Evolutionary conservation across 2,113 vertebrate genomes (phyloP).

Genomic region (Xenus cinereus): DNA sequence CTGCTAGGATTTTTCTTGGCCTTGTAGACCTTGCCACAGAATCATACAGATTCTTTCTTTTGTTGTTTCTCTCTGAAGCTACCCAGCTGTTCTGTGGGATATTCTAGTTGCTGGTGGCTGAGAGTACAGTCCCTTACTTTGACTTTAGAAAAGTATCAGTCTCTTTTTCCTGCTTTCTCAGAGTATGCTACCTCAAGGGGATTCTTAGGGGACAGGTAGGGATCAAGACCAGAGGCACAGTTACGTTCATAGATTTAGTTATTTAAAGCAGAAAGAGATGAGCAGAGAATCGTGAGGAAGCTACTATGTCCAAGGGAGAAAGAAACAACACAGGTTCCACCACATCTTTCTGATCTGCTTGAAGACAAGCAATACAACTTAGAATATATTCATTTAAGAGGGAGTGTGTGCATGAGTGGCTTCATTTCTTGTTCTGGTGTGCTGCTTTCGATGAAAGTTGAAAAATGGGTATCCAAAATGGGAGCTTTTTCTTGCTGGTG

Average conservation of each 20-base stretch:
- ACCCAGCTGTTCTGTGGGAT: background rate
- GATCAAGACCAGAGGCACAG: background rate
- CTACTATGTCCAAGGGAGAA: background rate
- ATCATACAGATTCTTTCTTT: background rate
- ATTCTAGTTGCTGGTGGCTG: background rate
- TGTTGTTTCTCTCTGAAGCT: background rate
- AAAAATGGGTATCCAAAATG: background rate
- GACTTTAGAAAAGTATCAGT: background rate
- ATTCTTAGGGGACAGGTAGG: background rate
- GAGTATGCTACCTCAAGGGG: background rate
- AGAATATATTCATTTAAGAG: background rate
- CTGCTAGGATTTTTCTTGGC: background rate
- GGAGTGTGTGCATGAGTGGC: background rate
- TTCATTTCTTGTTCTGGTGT: background rate
- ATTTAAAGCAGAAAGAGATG: background rate
- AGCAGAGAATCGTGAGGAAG: background rate
- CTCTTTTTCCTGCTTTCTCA: background rate
- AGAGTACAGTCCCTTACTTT: background rate
- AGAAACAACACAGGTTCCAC: background rate
- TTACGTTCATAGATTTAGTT: background rate
- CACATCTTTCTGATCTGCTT: background rate
- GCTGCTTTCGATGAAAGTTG: background rate
- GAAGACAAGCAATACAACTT: background rate
- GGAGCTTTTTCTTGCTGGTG: background rate
- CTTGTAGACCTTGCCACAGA: background rate